Conservation (phyloP, 2,888 invertebrate species). For the Drosophila borealis region DNA sequence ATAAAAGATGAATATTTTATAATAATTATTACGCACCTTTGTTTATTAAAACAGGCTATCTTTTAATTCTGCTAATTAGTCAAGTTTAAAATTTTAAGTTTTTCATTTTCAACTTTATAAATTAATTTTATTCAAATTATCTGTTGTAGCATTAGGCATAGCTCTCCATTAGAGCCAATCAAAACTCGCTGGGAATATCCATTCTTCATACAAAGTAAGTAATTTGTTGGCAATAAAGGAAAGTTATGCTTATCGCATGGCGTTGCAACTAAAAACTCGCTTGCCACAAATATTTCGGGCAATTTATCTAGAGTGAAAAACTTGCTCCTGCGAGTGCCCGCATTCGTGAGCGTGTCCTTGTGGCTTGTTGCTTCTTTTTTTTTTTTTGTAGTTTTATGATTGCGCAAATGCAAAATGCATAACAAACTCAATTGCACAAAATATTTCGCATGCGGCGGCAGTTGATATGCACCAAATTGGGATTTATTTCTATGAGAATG, state of each 20-base stretch:
- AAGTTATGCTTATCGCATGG: conserved; percentile 69
- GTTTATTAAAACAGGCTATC: too few relatives aligned
- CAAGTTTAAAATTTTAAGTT: not conserved
- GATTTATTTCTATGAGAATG: conserved; percentile 63
- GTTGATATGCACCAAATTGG: conserved; percentile 66
- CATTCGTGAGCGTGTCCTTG: conserved; percentile 53
- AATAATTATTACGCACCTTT: too few relatives aligned
- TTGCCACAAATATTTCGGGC: conserved; percentile 57
- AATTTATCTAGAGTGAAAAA: conserved; percentile 59
- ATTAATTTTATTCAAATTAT: conserved; percentile 2
- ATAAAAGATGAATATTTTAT: too few relatives aligned
- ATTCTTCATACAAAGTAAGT: conserved; percentile 42
- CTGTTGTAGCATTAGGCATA: not conserved
- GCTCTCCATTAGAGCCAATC: conserved; percentile 31
- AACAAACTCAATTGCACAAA: conserved; percentile 74
- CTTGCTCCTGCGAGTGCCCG: conserved; percentile 54
- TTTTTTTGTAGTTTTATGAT: conserved; percentile 51
- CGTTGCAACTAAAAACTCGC: conserved; percentile 50
- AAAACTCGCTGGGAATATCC: conserved; percentile 20
- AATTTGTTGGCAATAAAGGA: conserved; percentile 62
- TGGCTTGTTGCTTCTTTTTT: conserved; percentile 48
- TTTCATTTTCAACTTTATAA: not conserved
- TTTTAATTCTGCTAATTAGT: not conserved
- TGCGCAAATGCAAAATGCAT: conserved; percentile 73
- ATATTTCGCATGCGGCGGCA: conserved; percentile 63